phyloP scores from a whole-genome alignment of 2,888 invertebrate genomes.

The Idaea dimidiata region DNA sequence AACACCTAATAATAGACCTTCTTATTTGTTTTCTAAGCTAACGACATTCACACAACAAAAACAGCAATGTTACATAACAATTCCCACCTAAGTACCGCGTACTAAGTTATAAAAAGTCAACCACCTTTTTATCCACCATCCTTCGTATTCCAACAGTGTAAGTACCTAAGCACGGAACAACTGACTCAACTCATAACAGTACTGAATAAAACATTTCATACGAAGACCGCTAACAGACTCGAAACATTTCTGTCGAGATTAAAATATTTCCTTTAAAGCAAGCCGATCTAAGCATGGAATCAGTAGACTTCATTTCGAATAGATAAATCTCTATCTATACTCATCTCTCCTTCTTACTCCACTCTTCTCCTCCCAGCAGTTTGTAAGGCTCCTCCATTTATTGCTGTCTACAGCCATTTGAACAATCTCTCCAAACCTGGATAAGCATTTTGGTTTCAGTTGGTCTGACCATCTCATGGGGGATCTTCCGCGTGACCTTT shows the following conservation, averaged over 20 bases:
- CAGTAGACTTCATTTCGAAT: not conserved
- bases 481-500: too few species aligned
- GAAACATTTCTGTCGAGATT: constrained; percentile 68
- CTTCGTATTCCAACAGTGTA: constrained; percentile 18
- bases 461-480: too few species aligned
- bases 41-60: not conserved
- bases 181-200: constrained; percentile 51
- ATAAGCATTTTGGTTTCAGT: too few species aligned
- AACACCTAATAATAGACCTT: too few species aligned
- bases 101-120: not conserved
- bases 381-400: too few species aligned
- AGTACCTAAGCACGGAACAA: constrained; percentile 19
- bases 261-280: constrained; percentile 53
- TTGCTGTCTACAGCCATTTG: too few species aligned
- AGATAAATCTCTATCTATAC: not conserved
- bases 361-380: too few species aligned
- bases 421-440: too few species aligned
- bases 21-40: not conserved
- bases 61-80: not conserved
- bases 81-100: not conserved
- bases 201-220: constrained; percentile 59
- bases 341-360: too few species aligned
- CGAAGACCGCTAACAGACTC: constrained; percentile 57
- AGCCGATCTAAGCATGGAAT: not conserved
- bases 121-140: constrained; percentile 4